These are phyloP conservation scores for Bubalus kerabau DNA, from an alignment of 2,113 vertebrate species.

Conservation along the genomic window DNA sequence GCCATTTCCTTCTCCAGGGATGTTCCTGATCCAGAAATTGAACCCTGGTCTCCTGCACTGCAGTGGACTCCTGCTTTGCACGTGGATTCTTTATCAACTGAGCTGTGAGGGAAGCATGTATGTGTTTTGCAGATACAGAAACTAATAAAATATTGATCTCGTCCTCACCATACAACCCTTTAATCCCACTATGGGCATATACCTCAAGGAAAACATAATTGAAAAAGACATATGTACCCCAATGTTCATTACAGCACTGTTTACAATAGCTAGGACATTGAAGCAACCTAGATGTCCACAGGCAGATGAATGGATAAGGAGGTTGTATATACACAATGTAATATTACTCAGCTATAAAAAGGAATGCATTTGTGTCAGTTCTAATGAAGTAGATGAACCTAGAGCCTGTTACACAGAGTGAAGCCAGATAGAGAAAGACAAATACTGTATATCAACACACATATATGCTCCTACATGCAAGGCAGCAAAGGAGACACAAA, in stretches of 20 bases:
- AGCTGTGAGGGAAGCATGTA: neutral
- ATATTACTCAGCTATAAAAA: neutral
- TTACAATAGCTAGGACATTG: neutral
- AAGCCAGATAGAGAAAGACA: neutral
- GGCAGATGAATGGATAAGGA: neutral
- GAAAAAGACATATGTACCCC: neutral
- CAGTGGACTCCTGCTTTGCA: neutral
- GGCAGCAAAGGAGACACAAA: neutral
- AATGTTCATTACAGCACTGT: neutral
- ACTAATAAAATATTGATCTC: neutral
- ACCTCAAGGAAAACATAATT: neutral
- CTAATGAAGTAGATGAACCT: neutral
- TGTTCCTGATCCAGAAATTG: neutral
- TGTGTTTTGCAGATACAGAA: neutral
- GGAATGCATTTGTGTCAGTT: neutral
- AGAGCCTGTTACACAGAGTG: neutral
- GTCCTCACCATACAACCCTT: neutral
- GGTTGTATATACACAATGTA: neutral
- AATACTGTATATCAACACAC: accelerated
- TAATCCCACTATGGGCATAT: neutral
- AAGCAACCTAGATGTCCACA: neutral
- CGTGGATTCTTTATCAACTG: neutral
- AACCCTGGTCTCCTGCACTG: neutral
- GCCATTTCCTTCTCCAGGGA: neutral
- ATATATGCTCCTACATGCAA: neutral